phyloP scores from a whole-genome alignment of 2,888 invertebrate species.

The Sinopyrophorus schimmeli region DNA sequence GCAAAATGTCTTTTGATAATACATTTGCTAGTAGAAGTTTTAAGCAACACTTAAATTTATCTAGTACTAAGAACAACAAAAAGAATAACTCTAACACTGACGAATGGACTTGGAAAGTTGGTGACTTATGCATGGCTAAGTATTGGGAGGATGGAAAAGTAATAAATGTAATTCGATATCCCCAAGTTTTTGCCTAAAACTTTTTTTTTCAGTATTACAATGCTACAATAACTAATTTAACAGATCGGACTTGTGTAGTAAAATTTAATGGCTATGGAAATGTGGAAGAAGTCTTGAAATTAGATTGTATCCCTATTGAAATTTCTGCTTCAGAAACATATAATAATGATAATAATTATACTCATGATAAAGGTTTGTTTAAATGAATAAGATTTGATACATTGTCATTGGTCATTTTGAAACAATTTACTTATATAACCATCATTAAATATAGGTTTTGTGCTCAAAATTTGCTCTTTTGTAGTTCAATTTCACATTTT shows the following conservation, averaged over 20 bases:
- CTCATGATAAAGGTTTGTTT: conserved; percentile 20
- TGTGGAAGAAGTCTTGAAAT: conserved; percentile 83
- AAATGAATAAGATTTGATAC: too few species aligned
- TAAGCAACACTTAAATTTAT: conserved; percentile 50
- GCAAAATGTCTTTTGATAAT: conserved; percentile 48
- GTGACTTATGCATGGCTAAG: conserved; percentile 84
- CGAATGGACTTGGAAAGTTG: conserved; percentile 70
- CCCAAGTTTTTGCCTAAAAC: not conserved
- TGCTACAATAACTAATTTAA: conserved; percentile 79
- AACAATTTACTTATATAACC: too few species aligned
- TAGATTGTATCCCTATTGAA: conserved; percentile 75
- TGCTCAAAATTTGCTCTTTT: too few species aligned
- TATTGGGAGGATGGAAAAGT: conserved; percentile 93
- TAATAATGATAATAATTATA: conserved; percentile 7
- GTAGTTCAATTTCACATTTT: too few species aligned
- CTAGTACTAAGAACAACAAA: conserved; percentile 15
- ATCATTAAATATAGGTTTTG: too few species aligned
- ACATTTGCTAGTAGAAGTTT: conserved; percentile 51
- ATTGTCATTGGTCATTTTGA: conserved; percentile 1
- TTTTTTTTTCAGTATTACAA: conserved; percentile 71
- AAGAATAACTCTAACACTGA: conserved; percentile 1
- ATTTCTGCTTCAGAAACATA: not conserved
- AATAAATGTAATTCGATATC: too few species aligned
- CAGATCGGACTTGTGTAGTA: conserved; percentile 83
- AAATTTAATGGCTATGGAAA: conserved; percentile 87